Percentiles rank a stretch among this genome's conserved stretches.
phyloP scores from a whole-genome alignment of 2,888 invertebrate genomes.

The Phlogophora meticulosa region DNA sequence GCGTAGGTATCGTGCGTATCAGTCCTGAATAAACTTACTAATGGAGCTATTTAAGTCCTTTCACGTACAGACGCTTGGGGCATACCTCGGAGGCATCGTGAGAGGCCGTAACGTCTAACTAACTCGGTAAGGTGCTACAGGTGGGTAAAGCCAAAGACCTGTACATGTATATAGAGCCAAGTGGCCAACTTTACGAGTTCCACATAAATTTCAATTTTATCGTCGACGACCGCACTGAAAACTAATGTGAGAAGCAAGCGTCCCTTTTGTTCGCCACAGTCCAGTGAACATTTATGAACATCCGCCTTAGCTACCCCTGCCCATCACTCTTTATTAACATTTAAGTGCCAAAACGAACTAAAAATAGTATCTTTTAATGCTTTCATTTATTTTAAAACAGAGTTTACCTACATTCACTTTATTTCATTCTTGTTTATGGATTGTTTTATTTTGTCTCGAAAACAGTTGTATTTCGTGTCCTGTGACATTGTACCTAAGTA shows the following conservation, averaged over 20 bases:
- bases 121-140: conserved; percentile 72
- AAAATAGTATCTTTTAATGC: conserved; percentile 32
- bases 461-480: conserved; percentile 2
- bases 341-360: conserved; percentile 38
- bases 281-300: conserved; percentile 51
- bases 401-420: conserved; percentile 6
- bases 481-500: conserved; percentile 34
- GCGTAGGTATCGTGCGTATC: conserved; percentile 58
- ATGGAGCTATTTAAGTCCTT: conserved; percentile 75
- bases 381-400: conserved; percentile 23
- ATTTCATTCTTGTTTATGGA: conserved; percentile 23
- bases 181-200: conserved; percentile 71
- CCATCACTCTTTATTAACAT: conserved; percentile 51
- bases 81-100: conserved; percentile 65
- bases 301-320: conserved; percentile 14
- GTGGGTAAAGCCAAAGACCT: conserved; percentile 69
- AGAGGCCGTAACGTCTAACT: conserved; percentile 66
- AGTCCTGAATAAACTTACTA: conserved; percentile 73
- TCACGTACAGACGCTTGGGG: conserved; percentile 71
- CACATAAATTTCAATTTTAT: conserved; percentile 76
- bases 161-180: conserved; percentile 62
- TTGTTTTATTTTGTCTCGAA: conserved; percentile 28
- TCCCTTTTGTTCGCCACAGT: conserved; percentile 46
- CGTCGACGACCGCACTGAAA: conserved; percentile 66
- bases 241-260: conserved; percentile 61